Conservation (phyloP, 2,797 vertebrate species). For the Sylvia borin region DNA sequence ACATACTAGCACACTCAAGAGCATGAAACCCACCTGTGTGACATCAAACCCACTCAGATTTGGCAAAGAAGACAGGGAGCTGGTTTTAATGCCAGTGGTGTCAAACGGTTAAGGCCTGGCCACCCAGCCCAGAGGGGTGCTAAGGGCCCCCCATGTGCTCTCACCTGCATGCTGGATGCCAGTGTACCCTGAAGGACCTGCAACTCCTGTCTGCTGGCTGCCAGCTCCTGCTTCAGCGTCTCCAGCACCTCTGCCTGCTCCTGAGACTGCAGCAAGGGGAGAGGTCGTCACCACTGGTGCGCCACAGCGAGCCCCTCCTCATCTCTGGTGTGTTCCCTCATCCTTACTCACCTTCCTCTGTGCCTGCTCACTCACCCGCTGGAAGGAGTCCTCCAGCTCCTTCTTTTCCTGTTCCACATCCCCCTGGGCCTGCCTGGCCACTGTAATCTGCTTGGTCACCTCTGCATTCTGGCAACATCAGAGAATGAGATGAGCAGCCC, state of each 20-base stretch:
- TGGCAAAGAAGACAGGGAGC: neutral
- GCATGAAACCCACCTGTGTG: accelerated
- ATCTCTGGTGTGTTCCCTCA: accelerated
- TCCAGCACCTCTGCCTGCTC: slow-evolving; percentile 88
- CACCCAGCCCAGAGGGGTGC: neutral
- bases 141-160: neutral
- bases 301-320: neutral
- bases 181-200: slow-evolving; percentile 81
- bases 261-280: slow-evolving; percentile 78
- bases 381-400: slow-evolving; percentile 90
- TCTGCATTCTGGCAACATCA: slow-evolving; percentile 85
- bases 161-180: slow-evolving; percentile 85
- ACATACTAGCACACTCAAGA: neutral
- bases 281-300: accelerated
- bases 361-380: slow-evolving; percentile 82
- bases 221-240: slow-evolving; percentile 85
- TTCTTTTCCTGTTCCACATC: slow-evolving; percentile 88
- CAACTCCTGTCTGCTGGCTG: slow-evolving; percentile 84
- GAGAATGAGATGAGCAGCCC: neutral
- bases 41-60: neutral
- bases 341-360: slow-evolving; percentile 82
- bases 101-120: neutral
- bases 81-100: neutral
- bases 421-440: slow-evolving; percentile 87
- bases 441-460: slow-evolving; percentile 93